phyloP scores from a whole-genome alignment of 2,113 vertebrate species.

The Catharus minimus region DNA sequence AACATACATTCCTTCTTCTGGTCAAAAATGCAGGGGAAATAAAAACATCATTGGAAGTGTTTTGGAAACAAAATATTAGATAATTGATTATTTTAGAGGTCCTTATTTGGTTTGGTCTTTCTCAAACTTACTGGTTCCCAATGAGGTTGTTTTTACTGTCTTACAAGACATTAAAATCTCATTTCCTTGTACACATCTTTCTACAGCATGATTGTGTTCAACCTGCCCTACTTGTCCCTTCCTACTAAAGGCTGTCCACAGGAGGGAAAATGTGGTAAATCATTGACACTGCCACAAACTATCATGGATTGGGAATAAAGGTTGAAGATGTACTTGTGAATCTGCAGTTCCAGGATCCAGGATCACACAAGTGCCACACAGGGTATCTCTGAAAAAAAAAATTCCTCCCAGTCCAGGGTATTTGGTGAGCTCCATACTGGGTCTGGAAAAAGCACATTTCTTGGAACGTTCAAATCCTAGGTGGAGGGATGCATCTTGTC shows the following conservation, averaged over 20 bases:
- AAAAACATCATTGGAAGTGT: not conserved
- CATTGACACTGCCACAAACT: not conserved
- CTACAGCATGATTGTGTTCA: not conserved
- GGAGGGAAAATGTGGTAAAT: not conserved
- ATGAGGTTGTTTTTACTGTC: not conserved
- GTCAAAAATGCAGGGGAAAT: not conserved
- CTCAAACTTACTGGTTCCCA: not conserved
- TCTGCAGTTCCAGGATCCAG: not conserved
- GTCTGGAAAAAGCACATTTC: not conserved
- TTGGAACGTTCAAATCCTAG: not conserved
- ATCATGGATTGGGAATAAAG: not conserved
- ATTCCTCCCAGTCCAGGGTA: not conserved
- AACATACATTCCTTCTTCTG: not conserved
- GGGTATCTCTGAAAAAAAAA: not conserved
- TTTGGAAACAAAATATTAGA: not conserved
- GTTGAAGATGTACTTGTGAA: not conserved
- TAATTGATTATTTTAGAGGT: not conserved
- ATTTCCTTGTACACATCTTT: not conserved
- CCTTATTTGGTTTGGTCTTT: not conserved
- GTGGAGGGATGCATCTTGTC: not conserved
- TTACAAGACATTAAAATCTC: not conserved
- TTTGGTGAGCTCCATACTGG: not conserved
- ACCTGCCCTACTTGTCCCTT: not conserved
- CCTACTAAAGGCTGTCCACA: not conserved
- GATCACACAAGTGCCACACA: not conserved